phyloP scores from a whole-genome alignment of 2,797 vertebrate species.

The Premnoplex brunnescens region DNA sequence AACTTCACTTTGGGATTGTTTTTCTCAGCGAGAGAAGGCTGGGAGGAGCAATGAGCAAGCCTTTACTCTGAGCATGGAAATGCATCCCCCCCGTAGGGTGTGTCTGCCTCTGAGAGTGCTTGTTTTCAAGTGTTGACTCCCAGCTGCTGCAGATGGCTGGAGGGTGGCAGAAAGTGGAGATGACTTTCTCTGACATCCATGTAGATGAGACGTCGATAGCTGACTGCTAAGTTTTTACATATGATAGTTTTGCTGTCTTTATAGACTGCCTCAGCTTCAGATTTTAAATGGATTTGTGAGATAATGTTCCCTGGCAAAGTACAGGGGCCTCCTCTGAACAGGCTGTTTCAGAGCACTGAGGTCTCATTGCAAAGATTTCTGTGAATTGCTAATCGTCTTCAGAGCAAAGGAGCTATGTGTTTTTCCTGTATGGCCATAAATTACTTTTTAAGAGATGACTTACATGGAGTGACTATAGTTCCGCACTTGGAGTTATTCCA shows the following conservation, averaged over 20 bases:
- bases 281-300: background rate
- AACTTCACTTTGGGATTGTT: conserved; percentile 60
- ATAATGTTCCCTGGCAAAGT: background rate
- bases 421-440: background rate
- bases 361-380: background rate
- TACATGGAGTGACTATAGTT: background rate
- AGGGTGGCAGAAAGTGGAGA: background rate
- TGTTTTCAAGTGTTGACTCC: conserved; percentile 29
- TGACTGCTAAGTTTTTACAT: background rate
- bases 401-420: background rate
- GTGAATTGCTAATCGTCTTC: background rate
- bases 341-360: background rate
- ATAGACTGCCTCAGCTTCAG: background rate
- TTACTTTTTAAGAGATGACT: background rate
- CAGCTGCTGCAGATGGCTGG: conserved; percentile 50
- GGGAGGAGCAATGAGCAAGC: conserved; percentile 51
- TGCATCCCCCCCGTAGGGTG: background rate
- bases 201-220: background rate
- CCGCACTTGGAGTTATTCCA: background rate
- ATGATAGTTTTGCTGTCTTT: background rate
- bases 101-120: conserved; percentile 32
- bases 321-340: background rate
- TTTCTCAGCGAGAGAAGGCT: conserved; percentile 40
- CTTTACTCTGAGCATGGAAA: conserved; percentile 36
- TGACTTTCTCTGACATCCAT: background rate